Base-by-base conservation (phyloP, 2,888 invertebrate species). In the Epinotia ramella region DNA sequence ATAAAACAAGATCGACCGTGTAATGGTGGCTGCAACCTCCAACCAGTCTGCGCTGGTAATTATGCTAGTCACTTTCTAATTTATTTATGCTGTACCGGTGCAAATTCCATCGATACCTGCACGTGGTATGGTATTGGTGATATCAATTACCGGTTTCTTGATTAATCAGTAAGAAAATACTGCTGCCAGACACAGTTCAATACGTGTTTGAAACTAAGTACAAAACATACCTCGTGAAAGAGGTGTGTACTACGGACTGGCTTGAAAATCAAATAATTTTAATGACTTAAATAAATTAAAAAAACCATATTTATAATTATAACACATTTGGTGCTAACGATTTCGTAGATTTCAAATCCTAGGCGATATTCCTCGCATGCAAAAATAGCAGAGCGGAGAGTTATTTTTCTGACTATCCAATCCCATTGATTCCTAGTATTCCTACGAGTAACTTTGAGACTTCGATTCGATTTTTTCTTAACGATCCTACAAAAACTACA, bases 51-150 rank as follows among this genome's bases (percentile, higher is more conserved):
- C 33, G 18, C 60, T 49, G 49, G 57, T 70, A 71, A 62, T 33
- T 66, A 60, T 65, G 28, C 57, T 66, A 49, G n/a, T 74, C 69
- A 67, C 76, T 76, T 76, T 76, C 76, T 76, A 76, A 76, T 76
- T 76, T 76, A 76, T 76, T 76, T 72, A 76, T 62, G 57, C 70
- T 24, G n/a, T 24, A 62, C 60, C 56, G 60, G 65, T 62, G 44
- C 56, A 33, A 56, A 76, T 76, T 57, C 66, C 46, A 53, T n/a
- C 53, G 46, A 53, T 49, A n/a, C 28, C 62, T 57, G 59, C 59
- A 49, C 28, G 33, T 18, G 60, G 33, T 28, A 28, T 16, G 60
- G 60, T n/a, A 7, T 44, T 56, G 20, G 68, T 68, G 24, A 69
- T 69, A 60, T n/a, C 24, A 68, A 59, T 60, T 53, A 66, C 53